Base-by-base conservation (phyloP, 2,797 vertebrate genomes). In the Cryptoprocta ferox region DNA sequence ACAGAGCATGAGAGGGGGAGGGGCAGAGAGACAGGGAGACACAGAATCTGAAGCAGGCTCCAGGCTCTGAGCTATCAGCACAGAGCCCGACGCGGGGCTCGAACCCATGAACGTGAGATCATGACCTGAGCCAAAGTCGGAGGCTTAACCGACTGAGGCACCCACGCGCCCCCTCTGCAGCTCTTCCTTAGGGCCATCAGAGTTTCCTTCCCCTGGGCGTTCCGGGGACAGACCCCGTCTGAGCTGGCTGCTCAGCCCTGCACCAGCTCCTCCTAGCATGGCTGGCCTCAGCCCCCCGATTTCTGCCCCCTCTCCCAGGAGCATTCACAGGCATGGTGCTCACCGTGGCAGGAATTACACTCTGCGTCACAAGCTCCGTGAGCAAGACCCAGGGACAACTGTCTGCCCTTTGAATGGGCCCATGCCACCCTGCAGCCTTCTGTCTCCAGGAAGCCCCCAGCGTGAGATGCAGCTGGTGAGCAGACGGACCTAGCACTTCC, bases 251-350 rank as follows among this genome's bases (percentile, higher is more conserved):
- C 42, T 18, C 48, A 65, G 61, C 75, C 39, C 53, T 45, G 56
- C 5, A 12, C 37, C 56, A 81, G 68, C 48, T 70, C n/a, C 35
- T 50, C 0, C 35, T 82, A 61, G 26, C 39, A 16, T 39, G 75
- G 39, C 87, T 93, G 39, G 53, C 37, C 24, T 83, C 84, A 94
- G 26, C 37, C 89, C 39, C 75, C 53, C 15, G 1, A 24, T 56
- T 95, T 80, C 78, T 75, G 30, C 48, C 78, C 75, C 2, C 89
- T 53, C 53, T 88, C 11, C 0, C 95, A 99, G 99, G 98, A 96
- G 99, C 99, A 3, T 98, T 98, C 0, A 95, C 98, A n/a, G 99
- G 99, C 65, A 99, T 99, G 99, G 97, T 99, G 96, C 99, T 99
- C 81, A 99, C 99, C 10, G 39, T 98, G 97, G 95, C 98, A 3